Base-by-base conservation (phyloP, 2,113 vertebrate genomes). In the Cololabis saira region DNA sequence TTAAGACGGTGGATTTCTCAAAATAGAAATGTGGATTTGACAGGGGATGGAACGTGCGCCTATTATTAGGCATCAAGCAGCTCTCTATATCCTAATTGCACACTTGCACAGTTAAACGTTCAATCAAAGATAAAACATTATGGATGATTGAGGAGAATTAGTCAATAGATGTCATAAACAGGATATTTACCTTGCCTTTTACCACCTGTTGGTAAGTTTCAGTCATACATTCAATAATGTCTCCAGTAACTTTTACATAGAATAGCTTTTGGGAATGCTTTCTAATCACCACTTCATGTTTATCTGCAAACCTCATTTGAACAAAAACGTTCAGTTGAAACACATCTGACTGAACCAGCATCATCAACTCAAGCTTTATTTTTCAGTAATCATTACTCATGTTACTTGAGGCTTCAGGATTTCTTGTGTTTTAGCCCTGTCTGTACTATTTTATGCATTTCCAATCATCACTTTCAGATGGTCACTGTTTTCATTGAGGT, bases 401-500 rank as follows among this genome's bases (percentile, higher is more conserved):
- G 33, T 9, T 7, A 37, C 33, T 37, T 37, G 33, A 37, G 10
- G 33, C 33, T 37, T 7, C 33, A 37, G 33, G 33, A 7, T 37
- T 27, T 27, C 33, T 9, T 37, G 6, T 37, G 33, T 37, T 37
- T 37, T 37, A 37, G 3, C 6, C 10, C 10, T 11, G 10, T 37
- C 6, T 37, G 33, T 37, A 37, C 33, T 37, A 9, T 37, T n/a
- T 37, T 37, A 37, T 11, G 10, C 6, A 37, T 9, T 7, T 37
- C 33, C 33, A 37, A 37, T 37, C 33, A 37, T 61, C 50, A 44
- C 59, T 37, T 19, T 65, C 14, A 27, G 24, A 27, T 50, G 40
- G 45, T 52, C 1, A 12, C 30, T 53, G n/a, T 42, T 16, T 12
- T 37, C 33, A 17, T 53, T 44, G 12, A 40, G 52, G 10, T 8